Evolutionary conservation across 2,888 invertebrate genomes (phyloP).

Genomic region (Philonicus albiceps): DNA sequence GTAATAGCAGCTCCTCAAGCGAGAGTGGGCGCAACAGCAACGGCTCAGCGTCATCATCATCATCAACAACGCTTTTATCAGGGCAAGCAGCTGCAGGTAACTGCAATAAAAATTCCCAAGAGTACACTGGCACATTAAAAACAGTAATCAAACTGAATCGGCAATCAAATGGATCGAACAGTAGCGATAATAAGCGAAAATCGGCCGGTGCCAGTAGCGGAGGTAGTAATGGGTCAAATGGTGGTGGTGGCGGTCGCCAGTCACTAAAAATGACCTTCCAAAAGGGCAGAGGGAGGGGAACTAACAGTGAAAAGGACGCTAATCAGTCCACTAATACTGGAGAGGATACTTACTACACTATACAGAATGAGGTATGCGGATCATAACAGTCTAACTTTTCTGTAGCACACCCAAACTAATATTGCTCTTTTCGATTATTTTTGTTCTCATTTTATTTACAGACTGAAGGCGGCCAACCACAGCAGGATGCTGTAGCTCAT

Average conservation of each 20-base stretch:
- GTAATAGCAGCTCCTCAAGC: not conserved
- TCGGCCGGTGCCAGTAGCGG: conserved; percentile 15
- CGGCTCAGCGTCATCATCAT: not conserved
- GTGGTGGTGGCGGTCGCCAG: conserved; percentile 63
- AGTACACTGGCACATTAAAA: conserved; percentile 82
- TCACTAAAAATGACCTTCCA: conserved; percentile 82
- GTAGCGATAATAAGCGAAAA: conserved; percentile 43
- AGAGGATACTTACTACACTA: conserved; percentile 71
- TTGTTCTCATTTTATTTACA: conserved; percentile 57
- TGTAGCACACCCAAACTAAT: not conserved
- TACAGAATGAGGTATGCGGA: conserved; percentile 71
- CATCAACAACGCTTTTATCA: not conserved
- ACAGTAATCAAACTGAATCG: conserved; percentile 83
- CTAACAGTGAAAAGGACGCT: conserved; percentile 59
- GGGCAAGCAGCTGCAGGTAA: conserved; percentile 45
- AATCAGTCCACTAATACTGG: conserved; percentile 54
- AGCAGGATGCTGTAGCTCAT: conserved; percentile 56
- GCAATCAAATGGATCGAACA: conserved; percentile 52
- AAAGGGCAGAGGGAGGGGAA: conserved; percentile 71
- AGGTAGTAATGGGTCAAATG: conserved; percentile 45
- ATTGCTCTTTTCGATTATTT: conserved; percentile 16
- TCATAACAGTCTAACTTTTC: not conserved
- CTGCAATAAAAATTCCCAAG: conserved; percentile 55
- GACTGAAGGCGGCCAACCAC: conserved; percentile 65
- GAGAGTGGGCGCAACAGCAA: conserved; percentile 29